Conservation (phyloP, 2,113 vertebrate species). For the Thymallus thymallus region DNA sequence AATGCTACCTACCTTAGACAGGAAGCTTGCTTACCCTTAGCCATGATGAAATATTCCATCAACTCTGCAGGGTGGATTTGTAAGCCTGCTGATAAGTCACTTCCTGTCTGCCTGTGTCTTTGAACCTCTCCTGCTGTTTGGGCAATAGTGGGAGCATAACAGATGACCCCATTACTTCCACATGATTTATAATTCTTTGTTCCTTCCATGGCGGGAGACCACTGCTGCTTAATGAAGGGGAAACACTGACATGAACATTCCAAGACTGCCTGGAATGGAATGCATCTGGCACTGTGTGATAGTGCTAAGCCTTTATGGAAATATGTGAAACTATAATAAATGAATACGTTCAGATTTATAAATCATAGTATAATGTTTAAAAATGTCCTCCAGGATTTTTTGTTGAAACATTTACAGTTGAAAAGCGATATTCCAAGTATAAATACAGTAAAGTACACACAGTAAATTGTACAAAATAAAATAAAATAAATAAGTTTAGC, state of each 20-base stretch:
- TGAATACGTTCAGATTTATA: not conserved
- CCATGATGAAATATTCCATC: too few relatives aligned
- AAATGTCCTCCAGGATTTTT: too few relatives aligned
- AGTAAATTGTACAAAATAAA: too few relatives aligned
- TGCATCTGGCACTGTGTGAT: constrained; percentile 25
- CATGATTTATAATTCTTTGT: constrained; percentile 11
- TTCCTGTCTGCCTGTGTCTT: constrained; percentile 24
- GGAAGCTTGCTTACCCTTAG: too few relatives aligned
- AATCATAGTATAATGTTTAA: constrained; percentile 5
- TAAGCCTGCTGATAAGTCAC: constrained; percentile 8
- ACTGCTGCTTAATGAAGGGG: constrained; percentile 11
- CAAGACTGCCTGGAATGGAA: not conserved
- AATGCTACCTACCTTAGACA: too few relatives aligned
- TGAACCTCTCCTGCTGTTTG: constrained; percentile 22
- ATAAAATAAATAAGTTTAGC: too few relatives aligned
- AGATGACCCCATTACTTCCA: constrained; percentile 9
- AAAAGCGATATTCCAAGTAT: too few relatives aligned
- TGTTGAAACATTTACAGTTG: too few relatives aligned
- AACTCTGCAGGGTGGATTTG: too few relatives aligned
- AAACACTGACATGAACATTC: constrained; percentile 25
- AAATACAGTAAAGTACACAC: too few relatives aligned
- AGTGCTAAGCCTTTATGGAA: constrained; percentile 35
- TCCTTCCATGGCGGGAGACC: constrained; percentile 17
- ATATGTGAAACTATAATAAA: constrained; percentile 18
- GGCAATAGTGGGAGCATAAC: not conserved